Base-by-base conservation (phyloP, 2,888 invertebrate genomes). In the Hedya salicella region DNA sequence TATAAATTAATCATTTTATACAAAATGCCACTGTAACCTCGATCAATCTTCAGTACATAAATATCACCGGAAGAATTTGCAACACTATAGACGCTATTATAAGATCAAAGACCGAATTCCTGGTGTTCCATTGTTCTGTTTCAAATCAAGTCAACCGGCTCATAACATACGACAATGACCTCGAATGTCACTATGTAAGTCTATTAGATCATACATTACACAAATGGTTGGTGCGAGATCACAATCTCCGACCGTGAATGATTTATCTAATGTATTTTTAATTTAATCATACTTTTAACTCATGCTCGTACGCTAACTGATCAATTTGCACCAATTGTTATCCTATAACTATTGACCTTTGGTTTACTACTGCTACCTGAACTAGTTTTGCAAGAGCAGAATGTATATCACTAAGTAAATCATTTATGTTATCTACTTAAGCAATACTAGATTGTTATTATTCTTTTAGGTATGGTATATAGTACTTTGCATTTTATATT, bases 131-230 rank as follows among this genome's bases (percentile, higher is more conserved):
- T 66, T 61, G 66, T 66, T 66, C 60, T 66, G 65, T 53, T 21
- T 59, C 54, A 61, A 61, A 66, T 61, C 66, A 66, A 66, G 66
- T 66, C 66, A 61, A 66, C 60, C 54, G 61, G 49, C 60, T 66
- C 48, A 61, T 66, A 61, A 61, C 48, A 53, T 54, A 66, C 66
- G 66, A 66, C 66, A 66, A 61, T 61, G 66, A 61, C 66, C 66
- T 66, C 66, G 66, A 61, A 52, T 66, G 66, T 66, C 66, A 54
- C 66, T 66, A 54, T 61, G 53, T 54, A 66, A 66, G 66, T 66
- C 53, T 66, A 66, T 66, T 66, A 66, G 60, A 66, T 66, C 66
- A 66, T 66, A 66, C 61, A 66, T 66, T 66, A 66, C 66, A 66
- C 66, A 61, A 66, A 66, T 66, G 65, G 65, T 46, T 49, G 48